Evolutionary conservation across 2,797 vertebrate genomes (phyloP).

Genomic region (Tamandua tetradactyla): DNA sequence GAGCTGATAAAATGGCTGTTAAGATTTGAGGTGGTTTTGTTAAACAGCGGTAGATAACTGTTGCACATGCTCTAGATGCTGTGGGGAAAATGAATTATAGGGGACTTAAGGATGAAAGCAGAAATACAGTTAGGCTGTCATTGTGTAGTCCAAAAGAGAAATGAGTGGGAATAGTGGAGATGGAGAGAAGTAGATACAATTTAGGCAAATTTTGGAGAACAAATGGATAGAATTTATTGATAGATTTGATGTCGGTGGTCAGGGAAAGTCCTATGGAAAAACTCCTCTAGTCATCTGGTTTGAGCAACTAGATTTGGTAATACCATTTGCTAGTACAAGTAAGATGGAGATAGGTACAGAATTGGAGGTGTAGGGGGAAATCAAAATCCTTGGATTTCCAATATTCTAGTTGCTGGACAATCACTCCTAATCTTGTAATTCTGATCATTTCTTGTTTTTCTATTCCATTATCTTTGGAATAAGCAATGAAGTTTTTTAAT

Average conservation of each 20-base stretch:
- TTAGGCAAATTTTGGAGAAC: background rate
- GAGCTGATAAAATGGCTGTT: background rate
- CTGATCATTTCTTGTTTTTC: background rate
- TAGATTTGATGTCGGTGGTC: background rate
- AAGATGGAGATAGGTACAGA: background rate
- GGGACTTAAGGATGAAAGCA: background rate
- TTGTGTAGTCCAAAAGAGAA: background rate
- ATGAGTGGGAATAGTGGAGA: background rate
- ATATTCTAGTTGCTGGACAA: background rate
- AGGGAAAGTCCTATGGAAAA: background rate
- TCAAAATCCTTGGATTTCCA: constrained; percentile 26
- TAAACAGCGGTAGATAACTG: background rate
- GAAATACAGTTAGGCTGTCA: background rate
- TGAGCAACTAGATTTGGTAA: background rate
- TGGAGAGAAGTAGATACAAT: background rate
- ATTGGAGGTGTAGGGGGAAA: background rate
- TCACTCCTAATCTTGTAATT: background rate
- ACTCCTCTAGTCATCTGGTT: background rate
- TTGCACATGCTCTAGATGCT: background rate
- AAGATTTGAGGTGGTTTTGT: background rate
- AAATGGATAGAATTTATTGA: background rate
- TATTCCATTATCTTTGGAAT: background rate
- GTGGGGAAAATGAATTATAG: background rate
- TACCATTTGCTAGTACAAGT: background rate
- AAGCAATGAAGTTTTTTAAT: constrained; percentile 14